Evolutionary conservation across 2,113 vertebrate species (phyloP), one percentile per base, ranked within the genome.

Genomic region (Salvelinus sp.): DNA sequence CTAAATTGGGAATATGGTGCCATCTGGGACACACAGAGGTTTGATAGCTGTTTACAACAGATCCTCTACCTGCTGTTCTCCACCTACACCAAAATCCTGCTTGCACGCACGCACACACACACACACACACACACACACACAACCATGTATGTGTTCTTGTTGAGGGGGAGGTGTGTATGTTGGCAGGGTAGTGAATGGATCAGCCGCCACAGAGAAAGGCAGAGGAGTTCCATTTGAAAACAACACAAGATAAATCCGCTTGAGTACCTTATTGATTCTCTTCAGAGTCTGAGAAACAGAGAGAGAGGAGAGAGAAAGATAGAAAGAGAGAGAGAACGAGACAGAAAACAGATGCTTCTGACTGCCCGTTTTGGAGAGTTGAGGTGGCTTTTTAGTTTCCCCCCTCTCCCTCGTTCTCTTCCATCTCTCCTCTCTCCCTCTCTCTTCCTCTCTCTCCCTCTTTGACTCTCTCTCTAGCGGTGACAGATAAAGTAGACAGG

Each of bases 401-500:
- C 18, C 30, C 69, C 80, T 69, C 74, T 75, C 3, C 25, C 38
- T 48, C 14, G 20, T 6, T 60, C 62, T 13, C 62, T 65, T 20
- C 5, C 27, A 33, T 5, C 13, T 13, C 60, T 14, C 38, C 20
- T 18, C 20, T 44, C 48, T 14, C 48, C 50, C 48, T 48, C 48
- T 71, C 63, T 70, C 78, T 48, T 22, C 25, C 62, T 50, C 47
- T 50, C 58, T 28, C 72, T 50, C 60, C 16, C 3, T 69, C 66
- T 77, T 78, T 70, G 3, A 30, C 30, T 33, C 28, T n/a, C 30
- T 67, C 65, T 67, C 65, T 67, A 90, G 88, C 82, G 78, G 84
- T 76, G 79, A 79, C 81, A 88, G 90, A 91, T 88, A 91, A 90
- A 88, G 91, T 90, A 91, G 90, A 87, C 90, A 86, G 88, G 79